Conservation (phyloP, 64 coral and sea anemone species). For the Actinia tenebrosa region DNA sequence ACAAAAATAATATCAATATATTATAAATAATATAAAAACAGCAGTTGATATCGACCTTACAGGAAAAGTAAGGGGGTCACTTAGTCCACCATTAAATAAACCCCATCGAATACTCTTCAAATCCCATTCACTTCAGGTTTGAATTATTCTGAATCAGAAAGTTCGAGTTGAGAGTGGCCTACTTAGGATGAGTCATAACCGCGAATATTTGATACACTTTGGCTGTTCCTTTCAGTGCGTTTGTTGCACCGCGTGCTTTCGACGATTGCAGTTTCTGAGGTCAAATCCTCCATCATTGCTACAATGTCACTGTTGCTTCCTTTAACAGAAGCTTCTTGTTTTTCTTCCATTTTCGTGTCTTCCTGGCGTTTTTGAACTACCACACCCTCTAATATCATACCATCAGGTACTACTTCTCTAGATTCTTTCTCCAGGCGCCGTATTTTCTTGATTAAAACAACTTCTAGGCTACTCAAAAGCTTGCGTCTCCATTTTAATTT, state of each 20-base stretch:
- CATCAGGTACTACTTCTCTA: background rate
- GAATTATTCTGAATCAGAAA: background rate
- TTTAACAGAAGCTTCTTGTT: background rate
- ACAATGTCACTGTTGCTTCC: constrained; percentile 23
- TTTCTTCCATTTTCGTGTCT: background rate
- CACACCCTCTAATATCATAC: background rate
- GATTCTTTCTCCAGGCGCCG: constrained; percentile 1
- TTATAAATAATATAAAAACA: constrained; percentile 3
- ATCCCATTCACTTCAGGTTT: background rate
- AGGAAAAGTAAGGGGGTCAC: background rate
- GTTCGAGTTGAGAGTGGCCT: background rate
- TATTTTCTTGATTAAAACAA: constrained; percentile 33
- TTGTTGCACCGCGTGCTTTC: background rate
- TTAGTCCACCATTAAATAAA: background rate
- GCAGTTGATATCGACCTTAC: background rate
- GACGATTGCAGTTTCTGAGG: background rate
- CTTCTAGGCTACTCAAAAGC: constrained; percentile 13
- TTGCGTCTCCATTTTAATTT: constrained; percentile 18
- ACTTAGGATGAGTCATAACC: constrained; percentile 19
- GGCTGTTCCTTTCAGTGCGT: background rate
- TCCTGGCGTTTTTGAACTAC: background rate
- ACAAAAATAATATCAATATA: background rate
- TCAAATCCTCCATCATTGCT: constrained; percentile 23
- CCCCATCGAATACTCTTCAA: background rate
- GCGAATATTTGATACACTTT: constrained; percentile 12